Base-by-base conservation (phyloP, 1,140 invertebrate genomes). In the Drosophila baimaii region DNA sequence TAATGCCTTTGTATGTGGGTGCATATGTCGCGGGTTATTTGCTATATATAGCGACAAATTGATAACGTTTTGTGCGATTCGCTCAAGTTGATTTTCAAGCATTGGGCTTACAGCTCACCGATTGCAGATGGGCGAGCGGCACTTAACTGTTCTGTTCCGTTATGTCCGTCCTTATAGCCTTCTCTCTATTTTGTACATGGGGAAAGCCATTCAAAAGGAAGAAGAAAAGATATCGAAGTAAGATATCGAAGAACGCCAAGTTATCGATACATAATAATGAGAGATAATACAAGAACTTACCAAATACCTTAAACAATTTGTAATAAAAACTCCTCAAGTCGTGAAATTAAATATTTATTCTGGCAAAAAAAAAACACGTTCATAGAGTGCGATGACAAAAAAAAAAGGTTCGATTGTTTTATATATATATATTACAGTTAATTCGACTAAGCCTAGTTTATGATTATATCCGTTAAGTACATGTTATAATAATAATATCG, bases 21-120 rank as follows among this genome's bases (percentile, higher is more conserved):
- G 33, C 58, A 77, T 63, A 56, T 74, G 63, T 76, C 49, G 62
- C 47, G 33, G 73, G 62, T 68, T 77, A 68, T 77, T 65, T 80
- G 66, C 73, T 83, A 89, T 89, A 89, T 89, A 89, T 89, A 90
- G 84, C 84, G 84, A 89, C 84, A 89, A 89, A 89, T 89, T 89
- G 84, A 89, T 89, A 89, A 79, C 84, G 84, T 89, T 89, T 89
- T 89, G 84, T 89, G 68, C 66, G 64, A 71, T 89, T 90, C 85
- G 81, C 77, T 89, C 85, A 89, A 89, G 84, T 89, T 90, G 84
- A 88, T 88, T 88, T 89, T 84, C 70, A 84, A 80, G 83, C 83
- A 83, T 54, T 69, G 74, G 74, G 66, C 80, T 85, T 82, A 74
- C 74, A 76, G 73, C 46, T 76, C 46, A 73, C 56, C 55, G 56